These are phyloP conservation scores for Zoanthus gigantus DNA, from an alignment of 92 coral and sea anemone genomes.

Conservation along the genomic window DNA sequence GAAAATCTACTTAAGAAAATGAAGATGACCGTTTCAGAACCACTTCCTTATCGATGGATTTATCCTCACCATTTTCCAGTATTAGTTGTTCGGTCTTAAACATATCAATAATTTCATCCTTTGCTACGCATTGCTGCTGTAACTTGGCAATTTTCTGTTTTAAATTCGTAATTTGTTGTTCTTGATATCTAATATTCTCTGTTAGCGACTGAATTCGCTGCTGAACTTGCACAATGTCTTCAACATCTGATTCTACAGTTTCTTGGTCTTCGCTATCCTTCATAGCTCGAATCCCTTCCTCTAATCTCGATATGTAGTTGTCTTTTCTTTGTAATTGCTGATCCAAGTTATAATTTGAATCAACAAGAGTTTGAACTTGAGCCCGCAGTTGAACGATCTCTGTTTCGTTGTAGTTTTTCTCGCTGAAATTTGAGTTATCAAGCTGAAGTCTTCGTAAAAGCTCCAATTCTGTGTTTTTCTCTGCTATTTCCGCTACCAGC, in stretches of 20 bases:
- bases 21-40: constrained; percentile 13
- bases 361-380: constrained; percentile 32
- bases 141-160: constrained; percentile 8
- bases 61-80: not conserved
- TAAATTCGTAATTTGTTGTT: constrained; percentile 2
- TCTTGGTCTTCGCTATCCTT: constrained; percentile 15
- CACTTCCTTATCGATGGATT: not conserved
- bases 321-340: constrained; percentile 38
- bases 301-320: constrained; percentile 23
- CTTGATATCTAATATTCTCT: not conserved
- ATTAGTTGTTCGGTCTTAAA: constrained; percentile 15
- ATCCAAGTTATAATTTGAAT: constrained; percentile 28
- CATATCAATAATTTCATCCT: constrained; percentile 36
- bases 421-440: not conserved
- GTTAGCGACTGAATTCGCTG: constrained; percentile 12
- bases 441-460: not conserved
- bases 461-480: constrained; percentile 41
- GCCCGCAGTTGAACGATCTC: constrained; percentile 25
- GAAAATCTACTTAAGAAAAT: not conserved
- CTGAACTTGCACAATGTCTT: constrained; percentile 37
- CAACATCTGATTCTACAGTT: constrained; percentile 16
- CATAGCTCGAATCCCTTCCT: constrained; percentile 27
- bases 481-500: constrained; percentile 38
- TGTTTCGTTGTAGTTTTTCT: constrained; percentile 6
- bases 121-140: constrained; percentile 6